These are phyloP conservation scores for Oscheius sp. DNA, from an alignment of 2,888 invertebrate species.

Conservation along the genomic window DNA sequence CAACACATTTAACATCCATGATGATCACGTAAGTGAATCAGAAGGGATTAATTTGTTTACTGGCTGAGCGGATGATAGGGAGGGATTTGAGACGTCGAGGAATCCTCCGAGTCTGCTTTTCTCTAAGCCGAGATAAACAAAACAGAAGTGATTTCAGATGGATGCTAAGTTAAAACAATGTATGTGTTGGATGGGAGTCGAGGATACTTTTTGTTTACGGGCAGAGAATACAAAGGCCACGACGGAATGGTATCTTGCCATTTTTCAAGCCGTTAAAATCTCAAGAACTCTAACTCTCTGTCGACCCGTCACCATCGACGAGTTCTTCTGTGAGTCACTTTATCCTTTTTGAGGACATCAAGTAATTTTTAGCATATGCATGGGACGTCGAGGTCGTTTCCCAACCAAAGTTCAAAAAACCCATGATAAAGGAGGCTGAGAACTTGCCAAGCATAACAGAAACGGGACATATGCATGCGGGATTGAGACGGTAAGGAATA, in stretches of 20 bases:
- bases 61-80: too few relatives aligned
- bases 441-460: constrained; percentile 11
- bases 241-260: constrained; percentile 47
- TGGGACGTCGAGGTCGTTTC: constrained; percentile 54
- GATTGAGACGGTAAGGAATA: constrained; percentile 6
- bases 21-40: constrained; percentile 42
- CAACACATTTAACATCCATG: constrained; percentile 56
- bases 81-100: not conserved
- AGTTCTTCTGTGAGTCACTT: constrained; percentile 54
- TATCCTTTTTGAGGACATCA: not conserved
- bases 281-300: constrained; percentile 54
- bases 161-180: constrained; percentile 54
- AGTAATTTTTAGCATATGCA: constrained; percentile 45
- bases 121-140: too few relatives aligned
- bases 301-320: constrained; percentile 49
- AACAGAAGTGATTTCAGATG: constrained; percentile 36
- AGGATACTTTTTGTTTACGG: constrained; percentile 54
- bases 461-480: constrained; percentile 12
- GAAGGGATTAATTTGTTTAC: constrained; percentile 17
- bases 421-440: not conserved
- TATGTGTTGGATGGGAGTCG: constrained; percentile 57
- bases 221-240: constrained; percentile 38
- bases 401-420: constrained; percentile 22
- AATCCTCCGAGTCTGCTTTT: too few relatives aligned
- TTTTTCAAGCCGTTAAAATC: constrained; percentile 45